These are phyloP conservation scores for Helicoverpa zea DNA, from an alignment of 1,140 invertebrate species.

Conservation along the genomic window DNA sequence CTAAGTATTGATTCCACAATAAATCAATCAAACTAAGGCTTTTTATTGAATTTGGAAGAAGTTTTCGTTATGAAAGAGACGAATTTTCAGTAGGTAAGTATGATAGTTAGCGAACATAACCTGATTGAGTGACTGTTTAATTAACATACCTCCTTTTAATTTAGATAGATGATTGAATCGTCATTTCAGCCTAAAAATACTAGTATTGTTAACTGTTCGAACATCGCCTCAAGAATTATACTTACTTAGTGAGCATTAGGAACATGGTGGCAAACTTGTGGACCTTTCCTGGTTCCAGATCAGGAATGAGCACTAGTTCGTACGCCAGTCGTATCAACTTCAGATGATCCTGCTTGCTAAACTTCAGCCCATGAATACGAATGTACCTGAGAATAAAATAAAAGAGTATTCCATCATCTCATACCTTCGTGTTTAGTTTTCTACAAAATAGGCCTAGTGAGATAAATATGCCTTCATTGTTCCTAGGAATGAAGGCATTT, in stretches of 20 bases:
- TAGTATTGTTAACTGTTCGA: neutral
- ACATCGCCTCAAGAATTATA: constrained; percentile 8
- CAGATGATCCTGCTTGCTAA: constrained; percentile 97
- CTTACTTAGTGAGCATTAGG: constrained; percentile 83
- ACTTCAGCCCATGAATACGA: constrained; percentile 94
- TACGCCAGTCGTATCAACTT: constrained; percentile 94
- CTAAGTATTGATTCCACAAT: too few species aligned
- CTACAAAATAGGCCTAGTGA: too few species aligned
- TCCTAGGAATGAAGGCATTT: too few species aligned
- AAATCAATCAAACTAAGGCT: too few species aligned
- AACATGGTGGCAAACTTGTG: constrained; percentile 89
- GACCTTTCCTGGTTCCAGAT: constrained; percentile 92
- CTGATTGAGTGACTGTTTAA: too few species aligned
- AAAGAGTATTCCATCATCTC: neutral
- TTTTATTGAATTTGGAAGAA: too few species aligned
- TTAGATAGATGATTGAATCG: neutral
- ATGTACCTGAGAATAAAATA: constrained; percentile 90
- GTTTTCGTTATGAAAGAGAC: too few species aligned
- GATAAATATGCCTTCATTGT: too few species aligned
- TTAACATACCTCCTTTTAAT: too few species aligned
- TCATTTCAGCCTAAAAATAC: too few species aligned
- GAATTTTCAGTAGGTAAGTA: too few species aligned
- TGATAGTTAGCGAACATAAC: too few species aligned
- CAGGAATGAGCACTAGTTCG: constrained; percentile 92
- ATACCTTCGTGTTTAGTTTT: neutral